Conservation (phyloP, 2,888 invertebrate species). For the Helicoverpa assulta region DNA sequence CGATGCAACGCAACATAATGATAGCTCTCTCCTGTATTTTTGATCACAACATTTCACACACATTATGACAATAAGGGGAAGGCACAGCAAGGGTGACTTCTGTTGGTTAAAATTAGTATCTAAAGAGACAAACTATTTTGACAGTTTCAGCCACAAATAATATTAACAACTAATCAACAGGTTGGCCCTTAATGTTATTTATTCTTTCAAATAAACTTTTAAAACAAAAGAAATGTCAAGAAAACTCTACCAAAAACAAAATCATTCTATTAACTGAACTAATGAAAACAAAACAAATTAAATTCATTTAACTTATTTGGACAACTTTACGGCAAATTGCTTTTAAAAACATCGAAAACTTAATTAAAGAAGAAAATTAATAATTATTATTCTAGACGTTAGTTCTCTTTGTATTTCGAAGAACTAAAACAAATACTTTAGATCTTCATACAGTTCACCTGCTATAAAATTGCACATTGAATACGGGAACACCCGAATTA, state of each 20-base stretch:
- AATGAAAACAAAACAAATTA: neutral
- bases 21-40: too few relatives aligned
- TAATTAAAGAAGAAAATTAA: slow-evolving; percentile 39
- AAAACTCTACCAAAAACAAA: neutral
- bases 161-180: too few relatives aligned
- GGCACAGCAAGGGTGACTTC: too few relatives aligned
- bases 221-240: neutral
- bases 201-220: neutral
- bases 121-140: too few relatives aligned
- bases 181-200: too few relatives aligned
- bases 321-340: slow-evolving; percentile 21
- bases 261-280: neutral
- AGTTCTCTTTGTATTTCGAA: slow-evolving; percentile 21
- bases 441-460: slow-evolving; percentile 23
- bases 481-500: slow-evolving; percentile 47
- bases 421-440: slow-evolving; percentile 27
- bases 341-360: slow-evolving; percentile 19
- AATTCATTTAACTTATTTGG: slow-evolving; percentile 25
- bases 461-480: slow-evolving; percentile 38
- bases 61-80: too few relatives aligned
- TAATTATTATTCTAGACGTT: slow-evolving; percentile 25
- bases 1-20: too few relatives aligned
- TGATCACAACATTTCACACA: too few relatives aligned
- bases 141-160: too few relatives aligned
- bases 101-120: too few relatives aligned